Base-by-base conservation (phyloP, 2,888 invertebrate species). In the Amphipoea oculea region DNA sequence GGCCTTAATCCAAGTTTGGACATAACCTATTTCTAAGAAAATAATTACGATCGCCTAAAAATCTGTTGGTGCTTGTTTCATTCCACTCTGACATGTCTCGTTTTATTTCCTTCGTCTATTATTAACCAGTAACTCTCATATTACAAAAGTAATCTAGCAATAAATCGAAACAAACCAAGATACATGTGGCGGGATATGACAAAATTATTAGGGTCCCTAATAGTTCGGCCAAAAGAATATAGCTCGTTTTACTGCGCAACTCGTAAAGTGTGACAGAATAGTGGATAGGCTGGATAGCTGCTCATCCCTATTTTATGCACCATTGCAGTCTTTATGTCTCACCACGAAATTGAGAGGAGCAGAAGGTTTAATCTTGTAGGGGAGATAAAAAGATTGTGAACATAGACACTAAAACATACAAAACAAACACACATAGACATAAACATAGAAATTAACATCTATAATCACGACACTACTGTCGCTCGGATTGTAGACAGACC, bases 191-290 rank as follows among this genome's bases (percentile, higher is more conserved):
- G 36, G 74, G 48, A 79, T 82, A 89, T 86, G 79, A 88, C 84
- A 82, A 86, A 89, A 86, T 82, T 86, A 88, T 89, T 89, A 75
- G 79, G 79, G 81, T 84, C 68, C 79, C 75, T 83, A 80, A 84
- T 74, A 84, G 79, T 88, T 62, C 40, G 60, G 73, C 72, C 89
- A 81, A 89, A 84, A 88, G 77, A 88, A 88, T 84, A 89, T 69
- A 78, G 76, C 79, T 74, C 54, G 63, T 88, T 88, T 88, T 86
- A 88, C 83, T 83, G 78, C 71, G 73, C 54, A 45, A 72, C 86
- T 89, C 84, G 86, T 88, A 89, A 88, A 89, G 69, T 78, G 60
- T 69, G 63, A 67, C 73, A 79, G 76, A 74, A 84, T 81, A 84
- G 71, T 84, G 67, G 65, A 60, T 84, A 77, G 87, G 87, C 87